Conservation (phyloP, 2,113 vertebrate genomes). For the Phylloscopus trochilus region DNA sequence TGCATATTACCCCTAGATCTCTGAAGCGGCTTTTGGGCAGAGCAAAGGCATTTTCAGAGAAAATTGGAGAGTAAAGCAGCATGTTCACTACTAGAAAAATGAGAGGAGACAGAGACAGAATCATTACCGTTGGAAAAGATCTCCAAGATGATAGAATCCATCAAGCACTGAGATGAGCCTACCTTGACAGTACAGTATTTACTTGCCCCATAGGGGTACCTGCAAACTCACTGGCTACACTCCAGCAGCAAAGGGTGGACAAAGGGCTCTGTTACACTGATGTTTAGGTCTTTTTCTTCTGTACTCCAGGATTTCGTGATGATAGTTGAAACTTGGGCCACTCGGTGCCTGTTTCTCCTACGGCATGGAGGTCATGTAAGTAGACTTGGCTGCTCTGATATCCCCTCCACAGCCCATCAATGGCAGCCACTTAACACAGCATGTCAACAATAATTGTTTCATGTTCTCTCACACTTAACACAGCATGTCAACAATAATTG, state of each 20-base stretch:
- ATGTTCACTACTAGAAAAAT: neutral
- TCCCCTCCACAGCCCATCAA: neutral
- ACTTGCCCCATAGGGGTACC: neutral
- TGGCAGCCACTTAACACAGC: neutral
- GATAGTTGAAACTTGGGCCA: neutral
- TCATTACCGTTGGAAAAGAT: neutral
- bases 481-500: neutral
- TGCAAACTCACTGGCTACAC: neutral
- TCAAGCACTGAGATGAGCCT: neutral
- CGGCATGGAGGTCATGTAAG: neutral
- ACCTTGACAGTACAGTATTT: neutral
- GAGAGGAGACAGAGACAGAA: neutral
- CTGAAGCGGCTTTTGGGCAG: neutral
- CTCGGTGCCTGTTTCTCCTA: neutral
- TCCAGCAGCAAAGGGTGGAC: neutral
- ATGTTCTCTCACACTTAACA: neutral
- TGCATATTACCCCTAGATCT: neutral
- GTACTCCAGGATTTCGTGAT: neutral
- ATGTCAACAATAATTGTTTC: neutral
- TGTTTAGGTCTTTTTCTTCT: neutral
- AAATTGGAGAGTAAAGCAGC: neutral
- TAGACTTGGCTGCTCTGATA: neutral
- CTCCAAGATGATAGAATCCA: neutral
- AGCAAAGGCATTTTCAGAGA: neutral
- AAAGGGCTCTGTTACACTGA: neutral